Evolutionary conservation across 2,888 invertebrate species (phyloP).

Genomic region (Mactromeris polynyma): DNA sequence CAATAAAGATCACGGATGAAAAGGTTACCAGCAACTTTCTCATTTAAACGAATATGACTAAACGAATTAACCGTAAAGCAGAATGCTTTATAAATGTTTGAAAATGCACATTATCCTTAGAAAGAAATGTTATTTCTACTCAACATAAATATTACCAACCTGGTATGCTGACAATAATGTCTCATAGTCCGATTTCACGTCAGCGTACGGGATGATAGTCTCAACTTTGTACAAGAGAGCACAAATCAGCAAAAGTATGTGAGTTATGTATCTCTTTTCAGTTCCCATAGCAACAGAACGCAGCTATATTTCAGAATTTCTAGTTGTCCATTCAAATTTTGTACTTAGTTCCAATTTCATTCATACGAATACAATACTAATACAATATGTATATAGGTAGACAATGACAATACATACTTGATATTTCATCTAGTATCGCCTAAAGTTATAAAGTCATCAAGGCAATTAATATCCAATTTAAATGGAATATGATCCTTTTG

Average conservation of each 20-base stretch:
- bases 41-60: too few relatives aligned
- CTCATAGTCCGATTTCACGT: conserved; percentile 22
- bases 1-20: too few relatives aligned
- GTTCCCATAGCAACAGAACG: neutral
- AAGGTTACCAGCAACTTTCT: too few relatives aligned
- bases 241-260: neutral
- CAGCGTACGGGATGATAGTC: neutral
- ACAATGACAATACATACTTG: conserved; percentile 1
- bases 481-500: neutral
- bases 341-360: neutral
- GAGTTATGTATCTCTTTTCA: neutral
- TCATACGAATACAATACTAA: neutral
- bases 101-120: too few relatives aligned
- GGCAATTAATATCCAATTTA: neutral
- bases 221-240: neutral
- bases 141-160: conserved; percentile 10
- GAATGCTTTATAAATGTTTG: too few relatives aligned
- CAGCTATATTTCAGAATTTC: neutral
- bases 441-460: neutral
- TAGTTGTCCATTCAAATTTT: neutral
- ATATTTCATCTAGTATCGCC: neutral
- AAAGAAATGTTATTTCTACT: neutral
- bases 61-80: too few relatives aligned
- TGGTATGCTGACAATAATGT: conserved; percentile 6
- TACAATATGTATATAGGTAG: neutral